Percentiles rank a stretch among this genome's conserved stretches.
phyloP scores from a whole-genome alignment of 2,113 vertebrate species.

The Pachypanchax playfairii region DNA sequence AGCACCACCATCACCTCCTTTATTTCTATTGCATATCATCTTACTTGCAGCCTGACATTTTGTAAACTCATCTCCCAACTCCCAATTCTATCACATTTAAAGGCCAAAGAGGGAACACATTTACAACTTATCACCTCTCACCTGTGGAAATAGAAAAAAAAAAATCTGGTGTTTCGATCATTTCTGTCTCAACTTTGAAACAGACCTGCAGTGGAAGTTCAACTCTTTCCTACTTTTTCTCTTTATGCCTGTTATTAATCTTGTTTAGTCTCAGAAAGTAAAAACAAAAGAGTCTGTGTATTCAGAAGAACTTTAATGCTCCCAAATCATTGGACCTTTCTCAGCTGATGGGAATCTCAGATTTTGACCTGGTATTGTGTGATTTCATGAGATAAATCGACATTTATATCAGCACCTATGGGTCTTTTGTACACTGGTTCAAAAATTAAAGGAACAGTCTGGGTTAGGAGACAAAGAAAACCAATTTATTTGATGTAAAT shows the following conservation, averaged over 20 bases:
- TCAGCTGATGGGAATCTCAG: neutral
- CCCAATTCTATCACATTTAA: neutral
- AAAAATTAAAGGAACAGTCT: too few species aligned
- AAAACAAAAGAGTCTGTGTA: neutral
- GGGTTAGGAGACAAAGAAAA: too few species aligned
- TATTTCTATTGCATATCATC: too few species aligned
- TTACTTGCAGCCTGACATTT: neutral
- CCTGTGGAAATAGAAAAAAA: neutral
- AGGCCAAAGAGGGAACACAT: neutral
- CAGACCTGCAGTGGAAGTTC: neutral
- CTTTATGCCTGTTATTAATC: neutral
- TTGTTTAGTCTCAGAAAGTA: neutral
- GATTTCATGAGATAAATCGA: too few species aligned
- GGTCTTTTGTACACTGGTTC: too few species aligned
- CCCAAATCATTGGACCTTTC: too few species aligned
- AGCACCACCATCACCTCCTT: too few species aligned
- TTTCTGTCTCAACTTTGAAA: neutral
- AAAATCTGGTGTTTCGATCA: conserved; percentile 4
- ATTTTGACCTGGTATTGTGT: neutral
- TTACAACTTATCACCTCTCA: neutral
- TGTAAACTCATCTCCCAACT: conserved; percentile 8
- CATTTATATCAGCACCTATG: neutral
- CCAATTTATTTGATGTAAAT: too few species aligned
- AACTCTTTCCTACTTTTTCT: neutral
- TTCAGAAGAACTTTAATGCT: neutral